phyloP scores from a whole-genome alignment of 2,113 vertebrate species.

The Ophthalmolycus amberensis region DNA sequence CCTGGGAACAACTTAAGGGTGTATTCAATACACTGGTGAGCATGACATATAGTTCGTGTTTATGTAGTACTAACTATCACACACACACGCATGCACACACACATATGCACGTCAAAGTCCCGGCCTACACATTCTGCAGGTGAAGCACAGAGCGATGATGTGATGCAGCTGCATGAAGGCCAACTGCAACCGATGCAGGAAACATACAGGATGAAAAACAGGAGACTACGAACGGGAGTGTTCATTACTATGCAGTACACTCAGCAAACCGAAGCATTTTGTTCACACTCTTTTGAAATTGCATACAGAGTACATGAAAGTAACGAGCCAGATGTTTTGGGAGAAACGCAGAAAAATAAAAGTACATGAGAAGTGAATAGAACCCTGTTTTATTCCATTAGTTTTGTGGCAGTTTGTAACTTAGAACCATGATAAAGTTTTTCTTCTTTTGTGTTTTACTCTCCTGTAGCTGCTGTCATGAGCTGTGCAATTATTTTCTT shows the following conservation, averaged over 20 bases:
- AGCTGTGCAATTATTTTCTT: background rate
- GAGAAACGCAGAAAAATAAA: background rate
- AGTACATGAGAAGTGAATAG: slow-evolving; percentile 15
- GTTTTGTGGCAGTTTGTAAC: slow-evolving; percentile 45
- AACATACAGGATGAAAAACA: slow-evolving; percentile 23
- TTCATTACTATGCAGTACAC: slow-evolving; percentile 70
- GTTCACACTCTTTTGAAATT: slow-evolving; percentile 60
- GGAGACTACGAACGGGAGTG: slow-evolving; percentile 42
- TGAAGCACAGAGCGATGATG: slow-evolving; percentile 36
- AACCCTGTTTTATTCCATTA: slow-evolving; percentile 62
- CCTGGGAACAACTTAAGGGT: slow-evolving; percentile 28
- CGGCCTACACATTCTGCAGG: slow-evolving; percentile 52
- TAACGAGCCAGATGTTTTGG: slow-evolving; percentile 15
- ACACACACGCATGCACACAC: background rate
- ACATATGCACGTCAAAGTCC: too few relatives aligned
- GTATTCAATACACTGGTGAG: slow-evolving; percentile 64
- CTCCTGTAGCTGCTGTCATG: background rate
- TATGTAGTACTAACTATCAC: slow-evolving; percentile 57
- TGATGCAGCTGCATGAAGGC: slow-evolving; percentile 29
- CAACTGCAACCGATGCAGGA: slow-evolving; percentile 30
- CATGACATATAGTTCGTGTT: slow-evolving; percentile 64
- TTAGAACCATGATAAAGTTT: background rate
- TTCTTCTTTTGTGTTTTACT: background rate
- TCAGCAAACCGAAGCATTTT: slow-evolving; percentile 62
- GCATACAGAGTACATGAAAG: slow-evolving; percentile 52